Conservation (phyloP, 1,140 invertebrate genomes). For the Cecropterus lyciades region DNA sequence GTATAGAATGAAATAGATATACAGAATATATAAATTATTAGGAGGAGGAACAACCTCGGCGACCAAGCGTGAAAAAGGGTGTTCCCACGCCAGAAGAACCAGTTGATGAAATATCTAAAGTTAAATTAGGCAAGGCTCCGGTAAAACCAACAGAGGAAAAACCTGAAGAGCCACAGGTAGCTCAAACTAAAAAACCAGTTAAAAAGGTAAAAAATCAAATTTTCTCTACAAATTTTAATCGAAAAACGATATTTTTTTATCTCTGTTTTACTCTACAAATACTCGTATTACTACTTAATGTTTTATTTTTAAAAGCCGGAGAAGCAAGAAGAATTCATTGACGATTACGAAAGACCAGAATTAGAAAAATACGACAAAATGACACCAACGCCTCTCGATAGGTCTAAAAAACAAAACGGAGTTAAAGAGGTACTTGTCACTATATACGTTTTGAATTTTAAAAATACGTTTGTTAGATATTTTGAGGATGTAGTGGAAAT, state of each 20-base stretch:
- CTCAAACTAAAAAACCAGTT: slow-evolving; percentile 63
- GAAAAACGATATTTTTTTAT: too few species aligned
- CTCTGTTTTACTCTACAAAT: too few species aligned
- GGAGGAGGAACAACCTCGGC: slow-evolving; percentile 77
- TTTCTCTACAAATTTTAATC: background rate
- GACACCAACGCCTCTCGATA: slow-evolving; percentile 72
- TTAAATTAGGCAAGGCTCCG: slow-evolving; percentile 79
- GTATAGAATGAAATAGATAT: background rate
- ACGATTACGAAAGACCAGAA: slow-evolving; percentile 87
- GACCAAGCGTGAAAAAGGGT: slow-evolving; percentile 79
- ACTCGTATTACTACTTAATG: background rate
- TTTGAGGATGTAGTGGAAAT: background rate
- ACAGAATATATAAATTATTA: slow-evolving; percentile 51
- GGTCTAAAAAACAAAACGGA: slow-evolving; percentile 52
- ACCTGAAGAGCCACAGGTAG: slow-evolving; percentile 68
- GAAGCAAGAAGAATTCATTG: slow-evolving; percentile 78
- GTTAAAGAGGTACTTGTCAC: slow-evolving; percentile 44
- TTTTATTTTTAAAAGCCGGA: slow-evolving; percentile 55
- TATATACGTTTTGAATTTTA: background rate
- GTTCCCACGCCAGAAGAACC: slow-evolving; percentile 84
- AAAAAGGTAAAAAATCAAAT: slow-evolving; percentile 62
- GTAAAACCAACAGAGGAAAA: slow-evolving; percentile 77
- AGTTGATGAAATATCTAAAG: slow-evolving; percentile 80
- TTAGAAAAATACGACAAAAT: slow-evolving; percentile 87
- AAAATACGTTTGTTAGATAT: background rate